phyloP scores from a whole-genome alignment of 2,888 invertebrate species.

The Willowsia nigromaculata region DNA sequence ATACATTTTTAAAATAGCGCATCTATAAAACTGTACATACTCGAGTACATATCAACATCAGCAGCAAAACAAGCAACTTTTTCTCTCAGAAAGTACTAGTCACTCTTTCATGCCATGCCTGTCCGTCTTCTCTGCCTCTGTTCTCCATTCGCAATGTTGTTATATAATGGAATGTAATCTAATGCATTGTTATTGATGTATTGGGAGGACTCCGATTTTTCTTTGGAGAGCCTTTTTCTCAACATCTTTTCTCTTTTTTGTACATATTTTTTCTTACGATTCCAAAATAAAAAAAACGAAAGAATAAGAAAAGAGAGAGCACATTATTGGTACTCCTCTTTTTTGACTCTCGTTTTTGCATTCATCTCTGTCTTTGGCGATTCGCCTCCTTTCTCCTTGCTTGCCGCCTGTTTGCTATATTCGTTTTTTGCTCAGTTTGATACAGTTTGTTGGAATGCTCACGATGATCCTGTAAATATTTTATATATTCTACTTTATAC shows the following conservation, averaged over 20 bases:
- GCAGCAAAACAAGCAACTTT: conserved; percentile 12
- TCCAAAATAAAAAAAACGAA: conserved; percentile 48
- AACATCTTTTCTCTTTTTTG: conserved; percentile 44
- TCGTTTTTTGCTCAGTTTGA: neutral
- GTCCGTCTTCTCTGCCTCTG: conserved; percentile 48
- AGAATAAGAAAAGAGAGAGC: conserved; percentile 22
- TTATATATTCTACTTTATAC: neutral
- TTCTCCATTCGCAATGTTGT: conserved; percentile 54
- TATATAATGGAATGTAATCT: conserved; percentile 72
- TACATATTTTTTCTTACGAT: conserved; percentile 49
- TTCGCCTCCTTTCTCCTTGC: conserved; percentile 62
- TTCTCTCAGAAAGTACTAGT: conserved; percentile 20
- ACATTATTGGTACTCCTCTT: conserved; percentile 46
- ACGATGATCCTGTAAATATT: no score
- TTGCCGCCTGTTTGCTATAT: conserved; percentile 12
- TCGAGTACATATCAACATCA: neutral
- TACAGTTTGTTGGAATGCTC: neutral
- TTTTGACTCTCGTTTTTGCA: conserved; percentile 56
- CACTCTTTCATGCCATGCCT: conserved; percentile 64
- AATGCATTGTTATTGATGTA: conserved; percentile 75
- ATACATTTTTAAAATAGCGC: conserved; percentile 31
- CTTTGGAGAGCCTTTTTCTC: conserved; percentile 58
- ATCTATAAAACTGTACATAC: neutral
- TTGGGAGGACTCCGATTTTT: conserved; percentile 73
- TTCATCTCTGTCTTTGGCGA: conserved; percentile 65